phyloP scores from a whole-genome alignment of 2,888 invertebrate species.

The Dasysyrphus albostriatus region DNA sequence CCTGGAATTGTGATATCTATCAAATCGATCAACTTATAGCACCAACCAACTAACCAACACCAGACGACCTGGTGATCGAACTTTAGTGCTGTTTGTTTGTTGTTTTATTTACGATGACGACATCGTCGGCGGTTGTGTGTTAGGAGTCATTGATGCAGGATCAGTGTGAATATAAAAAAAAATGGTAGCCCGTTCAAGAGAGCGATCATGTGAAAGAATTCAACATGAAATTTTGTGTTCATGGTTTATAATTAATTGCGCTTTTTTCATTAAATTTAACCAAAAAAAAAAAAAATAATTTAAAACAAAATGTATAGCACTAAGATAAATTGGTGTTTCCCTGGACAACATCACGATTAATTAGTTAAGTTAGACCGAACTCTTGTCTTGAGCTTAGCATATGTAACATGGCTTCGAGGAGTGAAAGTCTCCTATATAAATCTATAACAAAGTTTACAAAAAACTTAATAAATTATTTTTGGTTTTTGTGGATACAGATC shows the following conservation, averaged over 20 bases:
- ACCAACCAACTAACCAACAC: not conserved
- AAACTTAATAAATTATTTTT: constrained; percentile 16
- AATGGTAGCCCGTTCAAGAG: constrained; percentile 58
- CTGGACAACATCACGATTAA: constrained; percentile 60
- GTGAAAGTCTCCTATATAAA: constrained; percentile 22
- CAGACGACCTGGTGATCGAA: constrained; percentile 10
- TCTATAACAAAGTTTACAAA: not conserved
- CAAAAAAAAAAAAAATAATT: constrained; percentile 23
- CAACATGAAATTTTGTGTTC: constrained; percentile 28
- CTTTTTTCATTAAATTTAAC: not conserved
- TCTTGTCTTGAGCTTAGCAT: constrained; percentile 27
- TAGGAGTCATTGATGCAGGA: constrained; percentile 9
- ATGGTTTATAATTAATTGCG: constrained; percentile 34
- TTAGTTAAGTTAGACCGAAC: constrained; percentile 39
- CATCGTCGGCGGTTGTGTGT: not conserved
- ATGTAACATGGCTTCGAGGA: constrained; percentile 11
- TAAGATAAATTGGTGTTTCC: constrained; percentile 55
- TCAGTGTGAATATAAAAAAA: constrained; percentile 25
- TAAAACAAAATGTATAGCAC: constrained; percentile 14
- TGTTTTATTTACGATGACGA: constrained; percentile 20
- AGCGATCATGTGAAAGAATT: constrained; percentile 38
- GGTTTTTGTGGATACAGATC: constrained; percentile 13
- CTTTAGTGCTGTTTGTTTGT: not conserved
- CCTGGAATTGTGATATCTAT: constrained; percentile 73
- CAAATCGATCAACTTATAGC: constrained; percentile 61